A percentile compares a stretch with the other conserved stretches of the same genome.
These are phyloP conservation scores for Sphecodes monilicornis DNA, from an alignment of 2,888 invertebrate species.

Conservation along the genomic window DNA sequence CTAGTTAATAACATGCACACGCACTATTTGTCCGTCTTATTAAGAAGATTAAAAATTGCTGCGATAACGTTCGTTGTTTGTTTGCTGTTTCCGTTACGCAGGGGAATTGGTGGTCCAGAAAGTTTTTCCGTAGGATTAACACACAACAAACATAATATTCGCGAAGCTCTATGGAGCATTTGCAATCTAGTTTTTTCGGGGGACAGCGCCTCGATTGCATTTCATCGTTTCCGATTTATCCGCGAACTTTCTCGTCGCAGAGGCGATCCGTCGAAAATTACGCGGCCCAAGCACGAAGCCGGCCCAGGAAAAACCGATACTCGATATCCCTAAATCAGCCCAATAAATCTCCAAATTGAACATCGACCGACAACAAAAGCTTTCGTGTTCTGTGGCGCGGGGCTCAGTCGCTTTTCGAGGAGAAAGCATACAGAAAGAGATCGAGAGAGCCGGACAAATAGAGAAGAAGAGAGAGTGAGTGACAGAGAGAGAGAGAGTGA, in stretches of 20 bases:
- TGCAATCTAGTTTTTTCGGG: background rate
- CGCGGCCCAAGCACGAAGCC: background rate
- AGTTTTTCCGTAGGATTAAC: background rate
- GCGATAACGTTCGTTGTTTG: background rate
- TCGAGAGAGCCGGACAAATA: background rate
- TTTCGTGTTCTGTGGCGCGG: conserved; percentile 8
- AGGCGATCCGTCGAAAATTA: conserved; percentile 12
- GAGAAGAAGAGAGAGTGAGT: background rate
- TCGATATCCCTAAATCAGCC: conserved; percentile 38
- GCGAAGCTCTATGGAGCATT: background rate
- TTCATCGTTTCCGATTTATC: conserved; percentile 2
- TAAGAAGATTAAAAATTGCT: background rate
- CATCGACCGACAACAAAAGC: conserved; percentile 27
- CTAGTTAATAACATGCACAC: no score
- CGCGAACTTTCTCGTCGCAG: background rate
- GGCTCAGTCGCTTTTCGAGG: conserved; percentile 5
- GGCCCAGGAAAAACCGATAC: conserved; percentile 26
- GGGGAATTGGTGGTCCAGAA: background rate
- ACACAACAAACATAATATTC: background rate
- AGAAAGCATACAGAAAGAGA: background rate
- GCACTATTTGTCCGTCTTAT: no score
- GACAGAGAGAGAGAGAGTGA: background rate
- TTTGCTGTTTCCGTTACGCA: background rate
- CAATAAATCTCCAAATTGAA: conserved; percentile 45
- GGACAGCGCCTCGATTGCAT: background rate